Evolutionary conservation across 2,113 vertebrate genomes (phyloP), one percentile per base, ranked within the genome.

Genomic region (Peromyscus californicus): DNA sequence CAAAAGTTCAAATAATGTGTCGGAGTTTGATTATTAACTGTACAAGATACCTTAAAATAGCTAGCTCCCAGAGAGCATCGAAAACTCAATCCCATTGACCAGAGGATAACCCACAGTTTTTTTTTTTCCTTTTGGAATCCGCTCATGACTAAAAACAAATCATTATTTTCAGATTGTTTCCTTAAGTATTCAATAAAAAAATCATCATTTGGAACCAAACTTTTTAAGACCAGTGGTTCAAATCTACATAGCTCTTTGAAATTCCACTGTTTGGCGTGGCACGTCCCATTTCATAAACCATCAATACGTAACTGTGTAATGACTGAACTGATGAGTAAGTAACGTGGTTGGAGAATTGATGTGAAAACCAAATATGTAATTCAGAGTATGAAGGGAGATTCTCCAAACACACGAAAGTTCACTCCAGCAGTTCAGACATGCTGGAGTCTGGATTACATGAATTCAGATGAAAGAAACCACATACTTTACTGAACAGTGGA

Each of bases 61-160:
- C 65, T 90, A 94, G 21, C n/a, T 82, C 21, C 19, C 29, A 11
- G 15, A 89, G 16, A 72, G 15, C n/a, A 91, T 87, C 83, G 80
- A 83, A 97, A 96, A 95, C 19, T 88, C 11, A 90, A 86, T 54
- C 89, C 31, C 4, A 57, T 59, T 90, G 93, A 90, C 88, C 24
- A 74, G 76, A 95, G 70, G 8, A 86, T 82, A 94, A 88, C 61
- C 76, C 63, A 75, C 36, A 45, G 5, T 4, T 72, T 69, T 36
- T 63, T 61, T 13, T 36, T 70, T 70, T 92, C 78, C 87, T 91
- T 93, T 36, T 89, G 39, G 45, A 76, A 42, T 76, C 85, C 29
- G 91, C 80, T 78, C 72, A 19, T 48, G 24, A 93, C 42, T 13
- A 91, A 69, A 31, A 91, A 96, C 86, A 93, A 31, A 88, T 12